Evolutionary conservation across 2,888 invertebrate genomes (phyloP), one percentile per base, ranked within the genome.

Genomic region (Masnerella sp.): DNA sequence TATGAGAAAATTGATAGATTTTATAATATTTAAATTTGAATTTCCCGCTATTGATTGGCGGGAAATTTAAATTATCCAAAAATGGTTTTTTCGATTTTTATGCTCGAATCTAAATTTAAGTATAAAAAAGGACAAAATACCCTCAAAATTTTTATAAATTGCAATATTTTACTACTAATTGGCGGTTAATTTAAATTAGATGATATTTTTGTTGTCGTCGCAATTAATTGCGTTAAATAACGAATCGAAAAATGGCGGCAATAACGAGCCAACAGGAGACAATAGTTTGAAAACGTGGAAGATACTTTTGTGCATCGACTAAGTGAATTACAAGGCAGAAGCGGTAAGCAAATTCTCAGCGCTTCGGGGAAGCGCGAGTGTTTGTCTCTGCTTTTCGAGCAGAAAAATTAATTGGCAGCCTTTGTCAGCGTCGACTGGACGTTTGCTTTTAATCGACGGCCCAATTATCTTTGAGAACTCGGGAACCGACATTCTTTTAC

Each of bases 361-460:
- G 62, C 71, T 75, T 75, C 71, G 59, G 52, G 58, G 65, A 75
- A 71, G 38, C 68, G 40, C 58, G 71, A 71, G 71, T 68, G 64
- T 75, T 75, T 71, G 75, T 75, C 75, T 67, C 62, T 67, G 74
- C 70, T 70, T 67, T 56, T 49, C 54, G 70, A 62, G 70, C 69
- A 70, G 74, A 74, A 70, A 70, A 70, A 74, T 74, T 74, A 74
- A 74, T 74, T 74, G 74, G 70, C 70, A 65, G 68, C 42, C 75
- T 75, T 75, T 75, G 75, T 75, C 64, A 58, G 43, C 72, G 45
- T 61, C 74, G 61, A 62, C 64, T 62, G 64, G 69, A 69, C 64
- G 59, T 69, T 74, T 69, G 69, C 69, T 74, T 69, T 65, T 64
- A 67, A 64, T 70, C 64, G 70, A 74, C 65, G 51, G 74, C 70